Evolutionary conservation across 2,888 invertebrate genomes (phyloP), one percentile per base, ranked within the genome.

Genomic region (Habrosyne pyritoides): DNA sequence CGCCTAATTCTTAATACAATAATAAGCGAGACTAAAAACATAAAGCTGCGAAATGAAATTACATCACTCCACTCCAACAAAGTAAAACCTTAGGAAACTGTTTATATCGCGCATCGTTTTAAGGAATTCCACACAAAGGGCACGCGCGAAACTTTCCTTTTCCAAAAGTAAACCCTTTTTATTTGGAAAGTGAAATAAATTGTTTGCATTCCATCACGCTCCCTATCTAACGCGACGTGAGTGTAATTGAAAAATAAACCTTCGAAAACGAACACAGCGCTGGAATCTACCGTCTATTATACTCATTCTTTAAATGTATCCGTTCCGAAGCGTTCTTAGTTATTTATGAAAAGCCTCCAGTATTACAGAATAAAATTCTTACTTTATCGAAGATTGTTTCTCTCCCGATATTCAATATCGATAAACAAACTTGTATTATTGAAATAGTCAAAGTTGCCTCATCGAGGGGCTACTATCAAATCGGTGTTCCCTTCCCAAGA

Each of bases 121-220:
- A 61, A 69, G 66, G 62, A 69, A 73, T 73, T 61, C 62, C 63
- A 54, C 68, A 77, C 77, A 81, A 82, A 81, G 69, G 63, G 60
- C 18, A 66, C 60, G 51, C 55, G 69, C 62, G 65, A 65, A 73
- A 67, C 66, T 71, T 73, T 66, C 68, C 66, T 58, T 63, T 71
- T 71, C 66, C 63, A 55, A 62, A 63, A 69, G 67, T 56, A 67
- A 74, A 75, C 74, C 80, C 67, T 72, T 81, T 81, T 77, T 78
- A 75, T 77, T 75, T 76, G 64, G 61, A 61, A 63, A 70, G 64
- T 79, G 75, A 82, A 82, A 84, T 79, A 81, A 81, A 84, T 84
- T 73, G 80, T 77, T 75, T 67, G 66, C 77, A 69, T 81, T 77
- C 74, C 73, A 71, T 78, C 76, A 75, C 77, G 65, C 64, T 62